Evolutionary conservation across 1,140 invertebrate genomes (phyloP), one percentile per base, ranked within the genome.

Genomic region (Drosophila mayri): DNA sequence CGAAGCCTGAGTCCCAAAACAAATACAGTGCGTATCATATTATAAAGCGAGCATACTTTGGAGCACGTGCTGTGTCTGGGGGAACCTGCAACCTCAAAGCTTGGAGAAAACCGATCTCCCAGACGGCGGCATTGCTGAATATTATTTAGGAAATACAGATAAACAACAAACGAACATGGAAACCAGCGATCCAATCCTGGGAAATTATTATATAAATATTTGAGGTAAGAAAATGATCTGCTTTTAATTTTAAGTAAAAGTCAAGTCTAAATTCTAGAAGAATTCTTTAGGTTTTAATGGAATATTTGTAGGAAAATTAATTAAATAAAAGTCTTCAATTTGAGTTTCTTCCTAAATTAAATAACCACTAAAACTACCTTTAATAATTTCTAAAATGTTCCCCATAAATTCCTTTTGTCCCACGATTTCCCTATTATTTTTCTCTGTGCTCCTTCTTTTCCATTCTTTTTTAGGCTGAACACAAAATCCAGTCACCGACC

Each of bases 401-500:
- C 7, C 4, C 28, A 30, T 30, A 30, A 30, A 12, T 35, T 35
- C 16, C 12, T 10, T 25, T 16, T 11, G 1, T 0, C 14, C 35
- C n/a, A 35, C 16, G 1, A 35, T 20, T 1, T 37, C 32, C 1
- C 35, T 10, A 55, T 38, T 25, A 25, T 67, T 67, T 67, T 70
- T 22, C 54, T 11, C 47, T 5, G 66, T 70, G 66, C 25, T 32
- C 28, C 32, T 55, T 18, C 35, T 47, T 38, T 40, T 44, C 28
- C 30, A 47, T 44, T 67, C 66, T 54, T 54, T 49, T 54, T 54
- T 46, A 49, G 38, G 22, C 62, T 54, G 66, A 37, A 66, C 62
- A 16, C 18, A 63, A 32, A 43, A 67, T 70, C 66, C 66, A 67
- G 47, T 70, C 66, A 70, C 66, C 66, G 66, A 70, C 63, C 47